Conservation (phyloP, 1,140 invertebrate species). For the Sogatella furcifera region DNA sequence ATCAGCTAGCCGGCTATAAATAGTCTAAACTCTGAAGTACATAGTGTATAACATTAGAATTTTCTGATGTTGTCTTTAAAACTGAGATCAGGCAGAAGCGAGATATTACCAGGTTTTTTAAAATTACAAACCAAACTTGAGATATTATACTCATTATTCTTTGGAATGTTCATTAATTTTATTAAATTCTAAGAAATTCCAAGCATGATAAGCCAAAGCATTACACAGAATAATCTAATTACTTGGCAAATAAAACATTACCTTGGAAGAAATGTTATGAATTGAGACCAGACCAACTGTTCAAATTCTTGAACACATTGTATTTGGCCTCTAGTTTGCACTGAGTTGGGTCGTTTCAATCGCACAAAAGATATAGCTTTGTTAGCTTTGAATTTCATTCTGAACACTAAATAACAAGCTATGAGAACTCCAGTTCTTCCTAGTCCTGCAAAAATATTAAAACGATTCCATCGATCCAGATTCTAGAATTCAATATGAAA, state of each 20-base stretch:
- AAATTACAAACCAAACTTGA: too few relatives aligned
- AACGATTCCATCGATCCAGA: conserved; percentile 21
- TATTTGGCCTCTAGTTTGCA: conserved; percentile 75
- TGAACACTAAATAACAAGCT: conserved; percentile 75
- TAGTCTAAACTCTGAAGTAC: too few relatives aligned
- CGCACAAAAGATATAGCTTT: conserved; percentile 76
- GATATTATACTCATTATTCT: too few relatives aligned
- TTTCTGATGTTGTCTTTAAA: too few relatives aligned
- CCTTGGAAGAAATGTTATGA: conserved; percentile 59
- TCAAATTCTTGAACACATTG: conserved; percentile 72
- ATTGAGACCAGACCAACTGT: conserved; percentile 67
- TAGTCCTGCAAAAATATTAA: conserved; percentile 42
- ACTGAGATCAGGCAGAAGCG: too few relatives aligned
- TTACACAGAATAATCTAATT: too few relatives aligned
- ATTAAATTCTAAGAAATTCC: too few relatives aligned
- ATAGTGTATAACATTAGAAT: too few relatives aligned
- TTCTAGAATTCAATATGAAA: conserved; percentile 5
- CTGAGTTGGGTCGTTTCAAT: conserved; percentile 60
- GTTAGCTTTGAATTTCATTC: conserved; percentile 58
- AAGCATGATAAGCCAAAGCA: too few relatives aligned
- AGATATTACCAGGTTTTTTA: too few relatives aligned
- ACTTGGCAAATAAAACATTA: conserved; percentile 23
- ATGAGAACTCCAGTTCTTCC: conserved; percentile 80
- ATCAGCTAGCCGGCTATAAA: too few relatives aligned
- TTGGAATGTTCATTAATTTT: too few relatives aligned